A percentile compares a stretch with the other conserved stretches of the same genome.
Evolutionary conservation across 1,140 invertebrate genomes (phyloP).

Genomic region (Heliothis virescens): DNA sequence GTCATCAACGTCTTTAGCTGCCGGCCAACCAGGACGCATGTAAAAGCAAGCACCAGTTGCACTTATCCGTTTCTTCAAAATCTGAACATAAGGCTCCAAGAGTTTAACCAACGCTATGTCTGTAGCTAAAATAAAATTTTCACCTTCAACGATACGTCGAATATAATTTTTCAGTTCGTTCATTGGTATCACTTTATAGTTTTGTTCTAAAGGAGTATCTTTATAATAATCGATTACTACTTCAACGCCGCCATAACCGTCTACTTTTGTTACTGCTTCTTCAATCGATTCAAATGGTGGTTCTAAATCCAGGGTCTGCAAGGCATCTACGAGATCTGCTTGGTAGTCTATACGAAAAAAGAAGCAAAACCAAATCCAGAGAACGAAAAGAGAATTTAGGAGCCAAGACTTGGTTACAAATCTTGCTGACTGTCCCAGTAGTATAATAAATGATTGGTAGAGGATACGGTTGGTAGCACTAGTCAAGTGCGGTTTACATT

Average conservation of each 20-base stretch:
- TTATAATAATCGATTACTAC: slow-evolving; percentile 58
- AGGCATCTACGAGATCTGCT: slow-evolving; percentile 64
- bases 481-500: slow-evolving; percentile 40
- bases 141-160: slow-evolving; percentile 57
- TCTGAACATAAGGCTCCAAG: slow-evolving; percentile 54
- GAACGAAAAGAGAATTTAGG: slow-evolving; percentile 60
- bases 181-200: slow-evolving; percentile 55
- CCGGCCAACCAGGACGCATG: slow-evolving; percentile 69
- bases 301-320: slow-evolving; percentile 65
- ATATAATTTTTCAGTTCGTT: slow-evolving; percentile 52
- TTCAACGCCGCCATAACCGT: slow-evolving; percentile 57
- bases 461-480: slow-evolving; percentile 50
- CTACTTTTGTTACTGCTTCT: slow-evolving; percentile 60
- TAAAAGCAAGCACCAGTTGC: slow-evolving; percentile 51
- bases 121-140: slow-evolving; percentile 60
- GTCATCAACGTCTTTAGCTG: slow-evolving; percentile 54
- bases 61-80: slow-evolving; percentile 60
- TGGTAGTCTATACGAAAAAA: slow-evolving; percentile 70
- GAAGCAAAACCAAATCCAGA: slow-evolving; percentile 74
- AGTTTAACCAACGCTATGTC: slow-evolving; percentile 52
- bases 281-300: slow-evolving; percentile 55
- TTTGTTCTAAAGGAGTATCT: slow-evolving; percentile 56
- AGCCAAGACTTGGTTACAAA: slow-evolving; percentile 61
- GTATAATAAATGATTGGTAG: slow-evolving; percentile 61
- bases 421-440: slow-evolving; percentile 64